Percentiles rank a stretch among this genome's conserved stretches.
These are phyloP conservation scores for Melieria crassipennis DNA, from an alignment of 2,888 invertebrate genomes.

Conservation along the genomic window DNA sequence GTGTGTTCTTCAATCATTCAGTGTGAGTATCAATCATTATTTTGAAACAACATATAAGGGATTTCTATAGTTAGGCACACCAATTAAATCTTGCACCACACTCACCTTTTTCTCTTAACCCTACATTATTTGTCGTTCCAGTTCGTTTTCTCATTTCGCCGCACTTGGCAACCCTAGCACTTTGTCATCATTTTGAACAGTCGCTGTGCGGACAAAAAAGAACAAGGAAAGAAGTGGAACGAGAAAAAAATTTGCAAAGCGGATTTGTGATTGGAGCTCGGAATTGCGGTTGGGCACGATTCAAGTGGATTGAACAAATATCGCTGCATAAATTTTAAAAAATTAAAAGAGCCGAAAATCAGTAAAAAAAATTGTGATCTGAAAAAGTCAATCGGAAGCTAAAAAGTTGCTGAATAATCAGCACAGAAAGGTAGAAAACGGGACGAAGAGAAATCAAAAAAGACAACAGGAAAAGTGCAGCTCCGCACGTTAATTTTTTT, in stretches of 20 bases:
- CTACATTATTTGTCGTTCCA: too few relatives aligned
- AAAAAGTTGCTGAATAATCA: not conserved
- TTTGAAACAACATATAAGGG: too few relatives aligned
- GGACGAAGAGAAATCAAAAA: slow-evolving; percentile 11
- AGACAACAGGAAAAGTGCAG: slow-evolving; percentile 7
- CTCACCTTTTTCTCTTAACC: too few relatives aligned
- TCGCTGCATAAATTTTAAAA: slow-evolving; percentile 8
- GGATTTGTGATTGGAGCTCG: slow-evolving; percentile 17
- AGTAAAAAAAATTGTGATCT: not conserved
- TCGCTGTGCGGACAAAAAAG: not conserved
- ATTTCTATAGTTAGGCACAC: too few relatives aligned
- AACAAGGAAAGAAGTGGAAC: slow-evolving; percentile 12
- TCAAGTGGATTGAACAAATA: slow-evolving; percentile 1
- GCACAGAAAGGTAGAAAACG: not conserved
- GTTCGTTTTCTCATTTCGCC: not conserved
- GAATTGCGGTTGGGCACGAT: not conserved
- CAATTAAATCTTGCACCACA: too few relatives aligned
- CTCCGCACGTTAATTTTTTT: slow-evolving; percentile 17
- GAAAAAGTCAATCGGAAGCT: not conserved
- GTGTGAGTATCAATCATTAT: too few relatives aligned
- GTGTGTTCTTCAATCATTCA: too few relatives aligned
- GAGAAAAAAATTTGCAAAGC: slow-evolving; percentile 23
- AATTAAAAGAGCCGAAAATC: not conserved
- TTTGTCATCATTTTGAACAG: not conserved
- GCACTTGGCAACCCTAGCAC: not conserved